Evolutionary conservation across 92 coral and sea anemone species (phyloP), one percentile per base, ranked within the genome.

Genomic region (Bergia sp.): DNA sequence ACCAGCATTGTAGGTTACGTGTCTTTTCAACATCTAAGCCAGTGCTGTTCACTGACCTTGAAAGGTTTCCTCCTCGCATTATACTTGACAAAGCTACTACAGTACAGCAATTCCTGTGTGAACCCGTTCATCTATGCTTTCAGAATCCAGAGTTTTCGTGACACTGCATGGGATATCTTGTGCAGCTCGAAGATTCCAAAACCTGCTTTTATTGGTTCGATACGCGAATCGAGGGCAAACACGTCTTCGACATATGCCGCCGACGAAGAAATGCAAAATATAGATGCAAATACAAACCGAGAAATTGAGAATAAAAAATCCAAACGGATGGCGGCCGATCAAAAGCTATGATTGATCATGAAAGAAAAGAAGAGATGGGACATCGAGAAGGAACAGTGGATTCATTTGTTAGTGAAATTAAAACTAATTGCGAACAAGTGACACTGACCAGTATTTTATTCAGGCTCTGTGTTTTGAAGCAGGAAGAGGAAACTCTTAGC

Each of bases 81-180:
- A 6, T 44, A 43, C 37, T 18, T 76, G 37, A 76, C 80, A 7
- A n/a, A 43, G 55, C 57, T 76, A 57, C 80, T 76, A 10, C 80
- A 76, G 23, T 76, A 76, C 80, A 76, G 80, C n/a, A 76, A 76
- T 57, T 76, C 80, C 23, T 76, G 80, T 21, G 80, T 76, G 57
- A 76, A 76, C 36, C 80, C 80, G 5, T 76, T 76, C 53, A 76
- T 76, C 53, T 76, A 76, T 5, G 80, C 80, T 2, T 41, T 76
- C 10, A 41, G 80, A 45, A 76, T 76, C 43, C 80, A 45, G 10
- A 76, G 53, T 76, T 76, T 76, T 16, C 80, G 80, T 5, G 55
- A 37, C 5, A 18, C 80, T 3, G 80, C 80, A 3, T 76, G 80
- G 80, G 5, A 76, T 42, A 41, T 76, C 16, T 15, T 76, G 57